A percentile compares a stretch with the other conserved stretches of the same genome.
Evolutionary conservation across 2,113 vertebrate species (phyloP).

Genomic region (Cettia cetti): DNA sequence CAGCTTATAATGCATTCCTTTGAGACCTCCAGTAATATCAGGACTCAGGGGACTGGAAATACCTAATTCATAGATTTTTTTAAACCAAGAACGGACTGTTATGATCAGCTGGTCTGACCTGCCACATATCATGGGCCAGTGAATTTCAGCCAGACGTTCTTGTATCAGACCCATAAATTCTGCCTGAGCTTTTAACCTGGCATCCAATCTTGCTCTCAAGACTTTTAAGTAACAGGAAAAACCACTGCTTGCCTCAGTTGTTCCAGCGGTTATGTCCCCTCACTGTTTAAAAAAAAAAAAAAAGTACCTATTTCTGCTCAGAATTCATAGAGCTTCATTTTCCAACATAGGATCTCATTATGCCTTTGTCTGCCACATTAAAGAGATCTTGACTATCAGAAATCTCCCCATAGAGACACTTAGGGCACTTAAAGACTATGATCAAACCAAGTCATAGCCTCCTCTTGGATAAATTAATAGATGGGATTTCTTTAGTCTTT

Average conservation of each 20-base stretch:
- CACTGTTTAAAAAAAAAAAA: neutral
- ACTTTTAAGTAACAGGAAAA: constrained; percentile 37
- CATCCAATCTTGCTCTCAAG: constrained; percentile 41
- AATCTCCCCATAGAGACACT: constrained; percentile 67
- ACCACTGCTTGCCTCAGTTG: constrained; percentile 6
- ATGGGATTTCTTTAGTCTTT: constrained; percentile 47
- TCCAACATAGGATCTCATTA: constrained; percentile 59
- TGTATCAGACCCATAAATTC: constrained; percentile 51
- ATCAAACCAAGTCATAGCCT: constrained; percentile 62
- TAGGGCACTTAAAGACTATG: constrained; percentile 60
- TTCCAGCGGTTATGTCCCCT: constrained; percentile 1
- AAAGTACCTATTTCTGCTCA: neutral
- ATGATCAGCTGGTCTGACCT: constrained; percentile 47
- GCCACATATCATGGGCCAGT: constrained; percentile 41
- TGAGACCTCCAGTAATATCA: constrained; percentile 12
- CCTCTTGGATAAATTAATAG: constrained; percentile 61
- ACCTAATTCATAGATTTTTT: constrained; percentile 37
- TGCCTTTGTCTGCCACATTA: constrained; percentile 66
- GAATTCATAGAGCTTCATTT: constrained; percentile 35
- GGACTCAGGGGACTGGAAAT: constrained; percentile 17
- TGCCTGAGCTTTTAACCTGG: constrained; percentile 43
- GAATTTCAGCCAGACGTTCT: constrained; percentile 54
- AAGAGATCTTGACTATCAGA: constrained; percentile 61
- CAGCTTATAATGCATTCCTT: constrained; percentile 2
- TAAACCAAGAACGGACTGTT: neutral